phyloP scores from a whole-genome alignment of 2,797 vertebrate species.

The Helicolenus hilgendorfi region DNA sequence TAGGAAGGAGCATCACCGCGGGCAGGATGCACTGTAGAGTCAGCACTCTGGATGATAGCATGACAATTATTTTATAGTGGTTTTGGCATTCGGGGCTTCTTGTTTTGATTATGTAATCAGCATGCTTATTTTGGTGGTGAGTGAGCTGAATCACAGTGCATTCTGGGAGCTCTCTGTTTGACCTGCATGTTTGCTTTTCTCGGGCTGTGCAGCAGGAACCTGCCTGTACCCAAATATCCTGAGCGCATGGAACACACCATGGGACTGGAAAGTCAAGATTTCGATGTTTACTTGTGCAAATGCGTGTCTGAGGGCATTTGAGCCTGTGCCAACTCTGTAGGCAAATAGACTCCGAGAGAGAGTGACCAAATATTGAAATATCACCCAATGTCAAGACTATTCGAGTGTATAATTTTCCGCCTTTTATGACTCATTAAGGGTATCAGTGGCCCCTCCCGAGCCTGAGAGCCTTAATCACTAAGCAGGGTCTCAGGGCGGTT shows the following conservation, averaged over 20 bases:
- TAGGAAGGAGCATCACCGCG: constrained; percentile 31
- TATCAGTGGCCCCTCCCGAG: constrained; percentile 60
- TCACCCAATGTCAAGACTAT: constrained; percentile 66
- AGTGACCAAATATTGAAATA: constrained; percentile 82
- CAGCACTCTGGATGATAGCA: constrained; percentile 37
- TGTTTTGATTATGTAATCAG: constrained; percentile 81
- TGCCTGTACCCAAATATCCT: constrained; percentile 72
- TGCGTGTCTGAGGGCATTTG: constrained; percentile 59
- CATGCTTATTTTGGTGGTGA: constrained; percentile 71
- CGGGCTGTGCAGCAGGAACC: constrained; percentile 69
- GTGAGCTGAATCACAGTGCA: constrained; percentile 69
- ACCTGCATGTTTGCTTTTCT: constrained; percentile 83
- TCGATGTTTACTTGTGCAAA: constrained; percentile 79
- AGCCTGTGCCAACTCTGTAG: constrained; percentile 63
- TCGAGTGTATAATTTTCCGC: constrained; percentile 70
- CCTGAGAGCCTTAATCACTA: constrained; percentile 69
- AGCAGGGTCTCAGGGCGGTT: constrained; percentile 61
- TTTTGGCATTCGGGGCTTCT: constrained; percentile 48
- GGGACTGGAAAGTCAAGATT: constrained; percentile 79
- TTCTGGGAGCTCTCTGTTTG: constrained; percentile 79
- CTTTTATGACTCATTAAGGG: constrained; percentile 77
- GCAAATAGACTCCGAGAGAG: constrained; percentile 76
- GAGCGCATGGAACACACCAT: constrained; percentile 56
- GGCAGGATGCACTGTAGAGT: constrained; percentile 46
- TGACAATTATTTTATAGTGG: constrained; percentile 68